Base-by-base conservation (phyloP, 1,140 invertebrate genomes). In the Octopus sinensis region DNA sequence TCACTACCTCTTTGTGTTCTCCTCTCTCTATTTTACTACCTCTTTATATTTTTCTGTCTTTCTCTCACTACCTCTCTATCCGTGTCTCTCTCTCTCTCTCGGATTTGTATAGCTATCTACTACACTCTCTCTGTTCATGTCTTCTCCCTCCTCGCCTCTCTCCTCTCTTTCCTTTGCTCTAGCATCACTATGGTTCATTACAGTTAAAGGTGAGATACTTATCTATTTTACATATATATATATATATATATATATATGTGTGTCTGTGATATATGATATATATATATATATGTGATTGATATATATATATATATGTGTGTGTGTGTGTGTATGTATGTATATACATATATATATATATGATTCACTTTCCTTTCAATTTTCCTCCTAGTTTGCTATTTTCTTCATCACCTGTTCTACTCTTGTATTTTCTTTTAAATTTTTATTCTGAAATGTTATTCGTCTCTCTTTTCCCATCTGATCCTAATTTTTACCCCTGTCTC, bases 21-120 rank as follows among this genome's bases (percentile, higher is more conserved):
- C 76, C 81, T 54, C 78, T 54, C 43, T 53, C 17, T 80, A 30
- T 68, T 43, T 30, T 43, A 68, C 56, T 80, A 30, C 68, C 79
- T 51, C 56, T 80, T 54, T 80, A 30, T 80, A 30, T 80, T 56
- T 51, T 54, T 80, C 56, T 80, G 23, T 71, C 79, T 80, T 54
- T 80, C 56, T 80, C 56, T 80, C 56, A 43, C 79, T 80, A 30
- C 68, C 56, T 80, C 79, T 71, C 56, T 80, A 30, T 68, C 52
- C 9, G 13, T 68, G 5, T 12, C 43, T 23, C 5, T 52, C n/a
- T 80, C 6, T 68, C 52, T 71, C 6, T 71, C 56, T 30, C 10
- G 62, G 5, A 23, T 51, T 13, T 77, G 17, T 43, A 6, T 77
- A 13, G 13, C 43, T 43, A 13, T 23, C 43, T 12, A 23, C 43